Evolutionary conservation across 2,113 vertebrate genomes (phyloP).

Genomic region (Cyphomyrus discorhynchus): DNA sequence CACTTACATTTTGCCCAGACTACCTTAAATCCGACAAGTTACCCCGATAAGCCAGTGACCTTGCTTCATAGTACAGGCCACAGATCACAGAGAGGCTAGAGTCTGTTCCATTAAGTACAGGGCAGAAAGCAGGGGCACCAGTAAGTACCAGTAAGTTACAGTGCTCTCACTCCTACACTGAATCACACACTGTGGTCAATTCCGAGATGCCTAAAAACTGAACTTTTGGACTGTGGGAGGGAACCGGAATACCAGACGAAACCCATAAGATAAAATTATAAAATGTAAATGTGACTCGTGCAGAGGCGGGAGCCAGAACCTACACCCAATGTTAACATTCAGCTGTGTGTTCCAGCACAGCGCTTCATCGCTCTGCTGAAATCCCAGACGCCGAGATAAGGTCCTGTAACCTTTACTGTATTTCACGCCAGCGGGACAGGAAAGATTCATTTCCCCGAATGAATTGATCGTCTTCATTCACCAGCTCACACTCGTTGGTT

Average conservation of each 20-base stretch:
- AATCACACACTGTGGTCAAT: background rate
- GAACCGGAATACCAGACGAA: background rate
- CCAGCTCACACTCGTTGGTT: background rate
- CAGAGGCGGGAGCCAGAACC: background rate
- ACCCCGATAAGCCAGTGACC: no score
- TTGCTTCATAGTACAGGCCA: no score
- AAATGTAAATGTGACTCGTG: background rate
- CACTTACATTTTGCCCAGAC: no score
- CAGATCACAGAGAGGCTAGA: background rate
- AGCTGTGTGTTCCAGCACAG: background rate
- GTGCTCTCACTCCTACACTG: background rate
- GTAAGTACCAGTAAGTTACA: background rate
- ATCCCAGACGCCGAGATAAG: background rate
- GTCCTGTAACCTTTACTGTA: conserved; percentile 7
- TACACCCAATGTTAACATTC: background rate
- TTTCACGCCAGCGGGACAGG: background rate
- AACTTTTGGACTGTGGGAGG: background rate
- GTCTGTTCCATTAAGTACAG: background rate
- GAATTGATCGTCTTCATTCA: background rate
- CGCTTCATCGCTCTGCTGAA: background rate
- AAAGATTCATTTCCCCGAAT: background rate
- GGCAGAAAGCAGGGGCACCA: background rate
- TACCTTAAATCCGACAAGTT: no score
- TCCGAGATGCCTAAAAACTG: background rate
- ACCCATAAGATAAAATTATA: background rate